Conservation (phyloP, 2,113 vertebrate species). For the Reinhardtius hippoglossoides region DNA sequence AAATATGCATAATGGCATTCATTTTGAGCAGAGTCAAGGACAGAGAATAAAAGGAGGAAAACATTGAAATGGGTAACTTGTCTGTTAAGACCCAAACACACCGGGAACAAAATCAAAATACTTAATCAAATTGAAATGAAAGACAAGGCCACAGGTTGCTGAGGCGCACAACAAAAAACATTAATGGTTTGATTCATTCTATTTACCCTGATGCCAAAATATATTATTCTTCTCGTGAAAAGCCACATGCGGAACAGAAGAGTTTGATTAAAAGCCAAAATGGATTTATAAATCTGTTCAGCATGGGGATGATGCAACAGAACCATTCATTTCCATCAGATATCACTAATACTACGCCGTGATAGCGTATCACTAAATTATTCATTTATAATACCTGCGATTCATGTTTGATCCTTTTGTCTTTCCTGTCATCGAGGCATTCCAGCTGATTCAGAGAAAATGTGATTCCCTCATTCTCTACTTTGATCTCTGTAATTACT, state of each 20-base stretch:
- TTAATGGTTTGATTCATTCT: constrained; percentile 29
- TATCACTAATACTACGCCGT: background rate
- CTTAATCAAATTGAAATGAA: constrained; percentile 33
- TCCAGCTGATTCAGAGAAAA: constrained; percentile 27
- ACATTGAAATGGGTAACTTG: constrained; percentile 17
- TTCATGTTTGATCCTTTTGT: constrained; percentile 31
- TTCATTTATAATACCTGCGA: constrained; percentile 8
- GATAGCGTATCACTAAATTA: constrained; percentile 14
- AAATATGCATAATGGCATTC: constrained; percentile 25
- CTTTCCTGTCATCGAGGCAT: constrained; percentile 30
- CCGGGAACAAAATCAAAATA: background rate
- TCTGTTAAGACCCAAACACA: constrained; percentile 12
- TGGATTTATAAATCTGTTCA: constrained; percentile 21
- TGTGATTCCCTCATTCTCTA: constrained; percentile 8
- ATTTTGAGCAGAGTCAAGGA: constrained; percentile 50
- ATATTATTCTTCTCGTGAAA: constrained; percentile 11
- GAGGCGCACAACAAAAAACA: constrained; percentile 5
- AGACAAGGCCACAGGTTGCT: constrained; percentile 13
- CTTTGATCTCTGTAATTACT: constrained; percentile 52
- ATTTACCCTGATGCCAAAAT: background rate
- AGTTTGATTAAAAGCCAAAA: constrained; percentile 24
- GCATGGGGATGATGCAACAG: background rate
- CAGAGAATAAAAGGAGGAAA: constrained; percentile 26
- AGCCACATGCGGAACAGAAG: constrained; percentile 11
- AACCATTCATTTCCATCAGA: constrained; percentile 33